Conservation (phyloP, 2,797 vertebrate genomes). For the Helicolenus hilgendorfi region DNA sequence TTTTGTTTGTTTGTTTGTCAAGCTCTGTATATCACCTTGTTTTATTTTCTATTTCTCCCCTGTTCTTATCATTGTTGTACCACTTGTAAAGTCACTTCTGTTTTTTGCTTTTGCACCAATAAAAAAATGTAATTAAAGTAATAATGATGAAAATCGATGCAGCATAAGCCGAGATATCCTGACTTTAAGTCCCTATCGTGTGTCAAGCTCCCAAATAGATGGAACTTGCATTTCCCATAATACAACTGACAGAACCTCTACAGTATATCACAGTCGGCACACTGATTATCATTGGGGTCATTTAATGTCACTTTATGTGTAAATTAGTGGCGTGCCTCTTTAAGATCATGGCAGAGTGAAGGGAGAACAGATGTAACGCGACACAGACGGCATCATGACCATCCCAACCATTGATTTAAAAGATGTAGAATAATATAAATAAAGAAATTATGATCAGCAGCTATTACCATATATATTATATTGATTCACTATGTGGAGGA, state of each 20-base stretch:
- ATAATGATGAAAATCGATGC: not conserved
- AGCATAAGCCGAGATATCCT: not conserved
- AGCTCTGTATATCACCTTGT: accelerated
- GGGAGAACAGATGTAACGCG: not conserved
- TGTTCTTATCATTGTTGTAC: not conserved
- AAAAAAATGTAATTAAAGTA: not conserved
- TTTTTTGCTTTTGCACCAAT: not conserved
- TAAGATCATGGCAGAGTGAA: not conserved
- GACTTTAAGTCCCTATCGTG: not conserved
- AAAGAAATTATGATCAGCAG: not conserved
- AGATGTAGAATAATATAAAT: not conserved
- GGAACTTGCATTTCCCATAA: not conserved
- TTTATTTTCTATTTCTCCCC: no score
- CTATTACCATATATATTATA: not conserved
- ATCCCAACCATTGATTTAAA: not conserved
- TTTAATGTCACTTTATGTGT: not conserved
- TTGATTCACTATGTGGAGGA: not conserved
- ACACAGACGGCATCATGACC: not conserved
- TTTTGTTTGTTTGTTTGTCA: accelerated
- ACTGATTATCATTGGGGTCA: not conserved
- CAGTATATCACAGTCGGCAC: no score
- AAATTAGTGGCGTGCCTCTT: not conserved
- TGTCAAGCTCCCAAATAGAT: not conserved
- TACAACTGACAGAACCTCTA: not conserved
- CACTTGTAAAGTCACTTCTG: not conserved